Evolutionary conservation across 2,797 vertebrate species (phyloP).

Genomic region (Phoxinus dragarum): DNA sequence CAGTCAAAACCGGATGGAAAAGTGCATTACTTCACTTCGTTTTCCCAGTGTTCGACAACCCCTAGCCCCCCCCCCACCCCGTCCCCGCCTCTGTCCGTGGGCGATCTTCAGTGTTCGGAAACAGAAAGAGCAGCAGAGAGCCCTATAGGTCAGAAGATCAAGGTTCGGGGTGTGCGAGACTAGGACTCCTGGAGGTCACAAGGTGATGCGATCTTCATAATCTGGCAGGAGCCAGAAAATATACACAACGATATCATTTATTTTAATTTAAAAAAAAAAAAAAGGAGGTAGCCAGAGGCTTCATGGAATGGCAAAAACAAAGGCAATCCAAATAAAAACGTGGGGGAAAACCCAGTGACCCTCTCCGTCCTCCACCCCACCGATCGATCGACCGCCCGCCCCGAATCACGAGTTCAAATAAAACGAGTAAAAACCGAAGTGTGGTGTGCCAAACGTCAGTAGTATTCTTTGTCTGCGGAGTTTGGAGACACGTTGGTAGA

Average conservation of each 20-base stretch:
- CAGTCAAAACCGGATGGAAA: slow-evolving; percentile 87
- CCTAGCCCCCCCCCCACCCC: slow-evolving; percentile 39
- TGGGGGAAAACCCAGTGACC: slow-evolving; percentile 47
- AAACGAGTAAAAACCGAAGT: slow-evolving; percentile 68
- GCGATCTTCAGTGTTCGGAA: slow-evolving; percentile 75
- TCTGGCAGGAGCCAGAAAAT: slow-evolving; percentile 44
- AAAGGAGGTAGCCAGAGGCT: slow-evolving; percentile 92
- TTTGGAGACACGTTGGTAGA: slow-evolving; percentile 59
- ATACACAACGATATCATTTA: slow-evolving; percentile 23
- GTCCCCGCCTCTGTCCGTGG: slow-evolving; percentile 65
- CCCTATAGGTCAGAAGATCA: slow-evolving; percentile 59
- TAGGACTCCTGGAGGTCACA: slow-evolving; percentile 69
- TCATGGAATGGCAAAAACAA: slow-evolving; percentile 80
- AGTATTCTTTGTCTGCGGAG: slow-evolving; percentile 78
- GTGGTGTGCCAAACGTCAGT: slow-evolving; percentile 84
- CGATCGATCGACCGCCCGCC: slow-evolving; percentile 34
- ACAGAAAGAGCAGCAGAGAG: slow-evolving; percentile 65
- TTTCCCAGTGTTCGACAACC: slow-evolving; percentile 54
- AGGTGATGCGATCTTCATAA: slow-evolving; percentile 70
- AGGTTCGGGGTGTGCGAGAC: slow-evolving; percentile 34
- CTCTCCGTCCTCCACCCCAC: slow-evolving; percentile 54
- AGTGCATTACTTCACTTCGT: slow-evolving; percentile 83
- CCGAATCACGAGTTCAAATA: slow-evolving; percentile 54
- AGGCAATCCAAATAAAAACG: slow-evolving; percentile 42
- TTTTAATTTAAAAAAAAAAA: slow-evolving; percentile 18